These are phyloP conservation scores for Alligator sinensis DNA, from an alignment of 2,113 vertebrate species.

Conservation along the genomic window DNA sequence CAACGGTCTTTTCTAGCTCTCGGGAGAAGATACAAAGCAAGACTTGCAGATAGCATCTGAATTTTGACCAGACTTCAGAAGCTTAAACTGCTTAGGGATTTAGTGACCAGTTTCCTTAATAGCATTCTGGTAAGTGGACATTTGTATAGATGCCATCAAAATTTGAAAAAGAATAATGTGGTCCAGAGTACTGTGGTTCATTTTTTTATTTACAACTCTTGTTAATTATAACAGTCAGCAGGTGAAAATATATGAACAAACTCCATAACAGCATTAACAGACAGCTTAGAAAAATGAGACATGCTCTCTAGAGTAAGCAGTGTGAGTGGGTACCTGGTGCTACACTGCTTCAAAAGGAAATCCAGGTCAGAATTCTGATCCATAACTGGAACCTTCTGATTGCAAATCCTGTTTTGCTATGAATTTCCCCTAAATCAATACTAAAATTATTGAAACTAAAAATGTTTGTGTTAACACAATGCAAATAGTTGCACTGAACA, in stretches of 20 bases:
- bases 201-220: not conserved
- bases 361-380: not conserved
- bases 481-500: not conserved
- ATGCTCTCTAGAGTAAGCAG: not conserved
- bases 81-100: no score
- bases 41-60: no score
- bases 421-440: not conserved
- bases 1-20: no score
- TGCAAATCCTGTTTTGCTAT: not conserved
- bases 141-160: no score
- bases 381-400: not conserved
- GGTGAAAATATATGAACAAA: not conserved
- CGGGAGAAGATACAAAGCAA: no score
- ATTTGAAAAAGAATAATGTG: not conserved
- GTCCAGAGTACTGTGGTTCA: not conserved
- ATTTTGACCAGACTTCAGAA: no score
- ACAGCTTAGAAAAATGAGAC: not conserved
- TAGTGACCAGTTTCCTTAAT: no score
- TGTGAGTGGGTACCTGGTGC: no score
- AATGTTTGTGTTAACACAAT: rapidly evolving
- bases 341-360: not conserved
- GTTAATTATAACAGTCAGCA: not conserved
- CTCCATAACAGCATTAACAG: not conserved
- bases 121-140: no score
- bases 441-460: not conserved